These are phyloP conservation scores for Pseudochaenichthys georgianus DNA, from an alignment of 2,797 vertebrate genomes.

Conservation along the genomic window DNA sequence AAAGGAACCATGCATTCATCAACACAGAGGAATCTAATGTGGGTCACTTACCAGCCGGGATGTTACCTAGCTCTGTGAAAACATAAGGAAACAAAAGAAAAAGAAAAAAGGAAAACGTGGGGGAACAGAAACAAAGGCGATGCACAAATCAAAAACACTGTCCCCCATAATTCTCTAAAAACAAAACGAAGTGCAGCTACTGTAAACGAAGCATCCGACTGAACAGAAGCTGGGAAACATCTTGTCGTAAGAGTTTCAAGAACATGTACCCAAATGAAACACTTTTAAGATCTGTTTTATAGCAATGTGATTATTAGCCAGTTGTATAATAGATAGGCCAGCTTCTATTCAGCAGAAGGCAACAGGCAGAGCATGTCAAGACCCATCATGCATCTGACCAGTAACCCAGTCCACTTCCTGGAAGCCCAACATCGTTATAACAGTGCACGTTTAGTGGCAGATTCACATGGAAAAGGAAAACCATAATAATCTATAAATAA, in stretches of 20 bases:
- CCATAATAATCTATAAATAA: neutral
- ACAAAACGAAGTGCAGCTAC: conserved; percentile 50
- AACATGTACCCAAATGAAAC: neutral
- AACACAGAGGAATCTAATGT: conserved; percentile 79
- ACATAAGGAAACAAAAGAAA: conserved; percentile 86
- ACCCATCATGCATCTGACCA: conserved; percentile 71
- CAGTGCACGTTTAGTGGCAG: neutral
- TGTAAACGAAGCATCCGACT: conserved; percentile 49
- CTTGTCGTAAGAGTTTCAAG: neutral
- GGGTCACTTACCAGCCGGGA: conserved; percentile 94
- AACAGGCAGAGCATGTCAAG: conserved; percentile 57
- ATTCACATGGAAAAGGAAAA: neutral
- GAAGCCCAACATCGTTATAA: neutral
- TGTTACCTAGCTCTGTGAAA: conserved; percentile 98
- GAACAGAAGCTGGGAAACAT: conserved; percentile 61
- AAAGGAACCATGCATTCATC: conserved; percentile 92
- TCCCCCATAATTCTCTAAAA: conserved; percentile 65
- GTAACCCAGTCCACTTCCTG: conserved; percentile 49
- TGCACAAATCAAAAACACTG: conserved; percentile 93
- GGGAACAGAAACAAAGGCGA: conserved; percentile 86
- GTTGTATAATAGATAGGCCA: conserved; percentile 24
- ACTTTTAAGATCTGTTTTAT: neutral
- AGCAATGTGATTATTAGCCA: neutral
- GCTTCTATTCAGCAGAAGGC: conserved; percentile 73
- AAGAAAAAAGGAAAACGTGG: conserved; percentile 74